Evolutionary conservation across 2,888 invertebrate species (phyloP), one percentile per base, ranked within the genome.

Genomic region (Xanthorhoe designata): DNA sequence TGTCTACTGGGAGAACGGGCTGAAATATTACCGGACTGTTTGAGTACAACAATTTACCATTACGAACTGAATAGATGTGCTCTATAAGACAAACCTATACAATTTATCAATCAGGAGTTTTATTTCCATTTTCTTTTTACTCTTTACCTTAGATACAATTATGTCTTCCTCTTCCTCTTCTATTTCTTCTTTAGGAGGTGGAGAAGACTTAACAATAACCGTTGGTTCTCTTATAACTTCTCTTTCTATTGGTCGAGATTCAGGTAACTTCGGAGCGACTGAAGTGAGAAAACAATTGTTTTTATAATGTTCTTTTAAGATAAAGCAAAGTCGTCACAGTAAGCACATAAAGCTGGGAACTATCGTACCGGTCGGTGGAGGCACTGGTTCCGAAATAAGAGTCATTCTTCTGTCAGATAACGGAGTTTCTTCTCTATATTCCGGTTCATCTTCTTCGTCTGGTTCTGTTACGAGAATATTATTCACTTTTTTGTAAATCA

Each of bases 331-430:
- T 61, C 57, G 61, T 61, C 59, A 68, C 64, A 64, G 3, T 58
- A 64, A 64, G 64, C 64, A 68, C 57, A 68, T 50, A 50, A 53
- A 66, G 63, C 52, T 50, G 32, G 0, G 6, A 32, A 32, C 50
- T 69, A 61, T 76, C 83, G 76, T 84, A 82, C 85, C 83, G 75
- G 78, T 66, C 10, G 78, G 61, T 50, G 78, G 70, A 15, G 67
- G 45, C 64, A 71, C 71, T 75, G 88, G 88, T 76, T 89, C 86
- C 8, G 86, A 74, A 74, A 91, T 79, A 42, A 92, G 84, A 47
- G 92, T 92, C 92, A 93, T 91, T 68, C 94, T 87, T 63, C 92
- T 85, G 73, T 89, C 89, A n/a, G 81, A 72, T 57, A 86, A 66
- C 35, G 91, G 87, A 6, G 89, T 86, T 66, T 86, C 89, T 76